phyloP scores from a whole-genome alignment of 1,140 invertebrate genomes.

The Apis florea region DNA sequence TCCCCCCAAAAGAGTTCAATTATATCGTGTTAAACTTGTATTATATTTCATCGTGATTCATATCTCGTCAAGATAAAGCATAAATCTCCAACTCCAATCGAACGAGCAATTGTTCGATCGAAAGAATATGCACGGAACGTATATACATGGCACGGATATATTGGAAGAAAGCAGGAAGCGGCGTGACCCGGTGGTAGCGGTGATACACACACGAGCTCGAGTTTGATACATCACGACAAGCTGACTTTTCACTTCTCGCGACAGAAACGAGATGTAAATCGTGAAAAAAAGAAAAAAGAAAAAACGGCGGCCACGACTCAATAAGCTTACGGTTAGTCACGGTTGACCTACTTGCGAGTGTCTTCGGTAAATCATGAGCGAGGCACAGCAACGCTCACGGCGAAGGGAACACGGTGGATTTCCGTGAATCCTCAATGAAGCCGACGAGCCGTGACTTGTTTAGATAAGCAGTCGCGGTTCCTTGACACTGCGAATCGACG shows the following conservation, averaged over 20 bases:
- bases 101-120: background rate
- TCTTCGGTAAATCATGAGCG: conserved; percentile 58
- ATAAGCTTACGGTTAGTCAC: conserved; percentile 55
- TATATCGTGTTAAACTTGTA: too few species aligned
- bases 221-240: background rate
- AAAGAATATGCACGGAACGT: background rate
- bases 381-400: conserved; percentile 17
- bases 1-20: too few species aligned
- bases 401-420: conserved; percentile 41
- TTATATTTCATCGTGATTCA: too few species aligned
- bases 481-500: conserved; percentile 54
- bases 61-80: too few species aligned
- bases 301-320: conserved; percentile 17
- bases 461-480: conserved; percentile 52
- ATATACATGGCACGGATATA: background rate
- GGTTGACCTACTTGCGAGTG: conserved; percentile 56
- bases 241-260: conserved; percentile 14
- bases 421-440: conserved; percentile 64
- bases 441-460: conserved; percentile 55
- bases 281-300: background rate
- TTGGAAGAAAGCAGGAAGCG: conserved; percentile 14
- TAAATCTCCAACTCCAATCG: too few species aligned
- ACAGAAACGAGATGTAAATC: conserved; percentile 49
- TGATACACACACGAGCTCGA: too few species aligned
- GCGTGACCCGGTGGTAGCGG: background rate